phyloP scores from a whole-genome alignment of 2,888 invertebrate genomes.

The Ectemnius cavifrons region DNA sequence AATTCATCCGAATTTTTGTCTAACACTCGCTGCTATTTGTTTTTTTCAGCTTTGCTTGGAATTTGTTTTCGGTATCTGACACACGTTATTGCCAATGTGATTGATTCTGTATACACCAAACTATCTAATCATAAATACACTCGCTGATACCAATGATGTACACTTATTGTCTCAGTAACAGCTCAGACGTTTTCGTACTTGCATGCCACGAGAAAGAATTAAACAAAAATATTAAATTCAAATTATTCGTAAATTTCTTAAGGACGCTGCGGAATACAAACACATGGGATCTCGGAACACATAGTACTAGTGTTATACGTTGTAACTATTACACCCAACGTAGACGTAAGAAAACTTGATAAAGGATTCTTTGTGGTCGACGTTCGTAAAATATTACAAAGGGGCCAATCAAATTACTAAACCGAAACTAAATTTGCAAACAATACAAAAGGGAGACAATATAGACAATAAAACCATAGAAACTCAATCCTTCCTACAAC shows the following conservation, averaged over 20 bases:
- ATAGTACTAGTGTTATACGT: not conserved
- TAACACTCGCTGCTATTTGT: not conserved
- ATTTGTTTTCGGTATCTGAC: too few species aligned
- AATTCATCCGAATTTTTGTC: not conserved
- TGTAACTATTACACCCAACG: not conserved
- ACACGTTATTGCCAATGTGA: too few species aligned
- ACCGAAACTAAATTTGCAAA: too few species aligned
- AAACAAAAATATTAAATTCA: not conserved
- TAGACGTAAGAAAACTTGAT: slow-evolving; percentile 5
- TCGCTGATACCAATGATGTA: not conserved
- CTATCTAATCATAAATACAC: slow-evolving; percentile 1
- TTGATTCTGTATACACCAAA: not conserved
- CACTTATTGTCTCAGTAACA: too few species aligned
- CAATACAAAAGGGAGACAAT: too few species aligned
- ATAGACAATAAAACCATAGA: too few species aligned
- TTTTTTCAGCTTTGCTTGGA: too few species aligned
- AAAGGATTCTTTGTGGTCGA: not conserved
- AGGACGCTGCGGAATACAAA: slow-evolving; percentile 35
- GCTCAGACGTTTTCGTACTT: not conserved
- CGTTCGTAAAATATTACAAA: not conserved
- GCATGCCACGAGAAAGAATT: not conserved
- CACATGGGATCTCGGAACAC: not conserved
- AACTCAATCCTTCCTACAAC: too few species aligned
- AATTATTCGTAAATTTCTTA: slow-evolving; percentile 47
- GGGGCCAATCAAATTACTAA: too few species aligned